These are phyloP conservation scores for Erinaceus europaeus DNA, from an alignment of 2,113 vertebrate genomes.

Conservation along the genomic window DNA sequence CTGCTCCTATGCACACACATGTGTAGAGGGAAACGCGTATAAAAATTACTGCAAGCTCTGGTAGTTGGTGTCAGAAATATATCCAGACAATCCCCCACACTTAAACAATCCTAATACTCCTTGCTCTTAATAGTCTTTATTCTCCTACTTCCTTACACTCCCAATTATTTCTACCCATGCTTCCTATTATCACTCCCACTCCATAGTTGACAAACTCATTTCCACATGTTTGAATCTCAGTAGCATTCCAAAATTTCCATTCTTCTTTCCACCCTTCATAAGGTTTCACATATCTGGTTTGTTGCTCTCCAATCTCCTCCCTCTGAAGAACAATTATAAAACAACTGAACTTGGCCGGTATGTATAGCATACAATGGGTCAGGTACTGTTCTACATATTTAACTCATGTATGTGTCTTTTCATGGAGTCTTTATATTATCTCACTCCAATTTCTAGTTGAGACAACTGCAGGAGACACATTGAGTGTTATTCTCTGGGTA, in stretches of 20 bases:
- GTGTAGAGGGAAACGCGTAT: neutral
- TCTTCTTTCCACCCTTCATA: neutral
- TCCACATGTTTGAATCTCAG: neutral
- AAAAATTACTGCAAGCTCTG: neutral
- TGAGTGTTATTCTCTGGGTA: neutral
- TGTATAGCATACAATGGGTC: neutral
- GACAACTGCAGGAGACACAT: neutral
- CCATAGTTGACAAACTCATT: neutral
- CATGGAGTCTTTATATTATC: neutral
- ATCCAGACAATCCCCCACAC: neutral
- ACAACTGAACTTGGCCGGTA: neutral
- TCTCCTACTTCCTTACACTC: neutral
- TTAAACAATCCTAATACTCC: neutral
- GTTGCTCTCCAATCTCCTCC: neutral
- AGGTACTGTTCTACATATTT: neutral
- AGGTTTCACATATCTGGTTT: neutral
- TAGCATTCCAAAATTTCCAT: neutral
- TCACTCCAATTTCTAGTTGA: neutral
- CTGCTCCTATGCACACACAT: no score
- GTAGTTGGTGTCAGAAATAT: neutral
- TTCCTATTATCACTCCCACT: neutral
- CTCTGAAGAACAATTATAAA: neutral
- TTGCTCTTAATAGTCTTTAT: neutral
- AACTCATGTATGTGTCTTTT: neutral
- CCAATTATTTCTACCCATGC: neutral